phyloP scores from a whole-genome alignment of 2,888 invertebrate genomes.

The Lasius platythorax region DNA sequence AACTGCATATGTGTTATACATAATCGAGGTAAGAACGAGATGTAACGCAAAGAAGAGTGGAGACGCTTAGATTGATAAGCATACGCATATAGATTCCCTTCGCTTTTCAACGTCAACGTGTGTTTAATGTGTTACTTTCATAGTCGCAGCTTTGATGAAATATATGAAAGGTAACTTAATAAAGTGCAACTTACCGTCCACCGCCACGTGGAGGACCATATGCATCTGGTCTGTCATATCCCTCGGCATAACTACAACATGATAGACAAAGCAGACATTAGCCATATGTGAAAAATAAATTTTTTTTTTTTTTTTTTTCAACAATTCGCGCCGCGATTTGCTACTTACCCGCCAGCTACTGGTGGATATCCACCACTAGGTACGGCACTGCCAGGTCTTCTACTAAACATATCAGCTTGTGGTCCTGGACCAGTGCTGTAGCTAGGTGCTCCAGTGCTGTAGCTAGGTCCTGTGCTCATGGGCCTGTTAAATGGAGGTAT shows the following conservation, averaged over 20 bases:
- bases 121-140: slow-evolving; percentile 64
- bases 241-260: slow-evolving; percentile 82
- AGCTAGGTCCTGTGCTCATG: slow-evolving; percentile 81
- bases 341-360: slow-evolving; percentile 83
- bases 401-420: slow-evolving; percentile 84
- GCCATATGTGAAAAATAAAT: background rate
- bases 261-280: background rate
- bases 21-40: slow-evolving; percentile 63
- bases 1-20: slow-evolving; percentile 61
- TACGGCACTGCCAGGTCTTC: slow-evolving; percentile 84
- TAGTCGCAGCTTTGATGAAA: slow-evolving; percentile 66
- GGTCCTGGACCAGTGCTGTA: slow-evolving; percentile 85
- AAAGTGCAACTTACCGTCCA: slow-evolving; percentile 83
- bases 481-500: slow-evolving; percentile 80
- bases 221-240: slow-evolving; percentile 84
- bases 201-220: slow-evolving; percentile 85
- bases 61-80: slow-evolving; percentile 69
- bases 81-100: slow-evolving; percentile 70
- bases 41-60: slow-evolving; percentile 71
- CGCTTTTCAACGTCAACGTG: slow-evolving; percentile 67
- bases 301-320: background rate
- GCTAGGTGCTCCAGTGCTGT: slow-evolving; percentile 82
- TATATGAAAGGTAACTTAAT: slow-evolving; percentile 45
- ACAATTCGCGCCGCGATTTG: background rate
- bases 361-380: slow-evolving; percentile 84